Evolutionary conservation across 2,113 vertebrate species (phyloP).

Genomic region (Nannobrachium achirus): DNA sequence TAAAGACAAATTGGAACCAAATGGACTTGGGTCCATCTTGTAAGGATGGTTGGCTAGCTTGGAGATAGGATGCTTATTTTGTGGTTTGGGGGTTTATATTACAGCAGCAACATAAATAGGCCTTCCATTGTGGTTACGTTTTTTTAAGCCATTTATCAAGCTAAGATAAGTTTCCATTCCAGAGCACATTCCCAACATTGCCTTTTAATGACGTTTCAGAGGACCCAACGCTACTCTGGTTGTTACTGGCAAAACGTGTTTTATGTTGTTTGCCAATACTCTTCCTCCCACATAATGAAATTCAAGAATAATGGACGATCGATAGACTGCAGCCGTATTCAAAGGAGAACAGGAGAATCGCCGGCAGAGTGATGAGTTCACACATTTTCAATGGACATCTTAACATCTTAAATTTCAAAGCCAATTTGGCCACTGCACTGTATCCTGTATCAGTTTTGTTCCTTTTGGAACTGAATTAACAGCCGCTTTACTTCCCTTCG

Average conservation of each 20-base stretch:
- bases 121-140: no score
- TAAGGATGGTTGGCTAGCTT: no score
- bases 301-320: constrained; percentile 71
- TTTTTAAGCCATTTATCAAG: no score
- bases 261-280: constrained; percentile 62
- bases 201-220: no score
- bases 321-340: constrained; percentile 48
- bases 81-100: no score
- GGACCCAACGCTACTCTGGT: background rate
- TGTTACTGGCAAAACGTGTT: constrained; percentile 33
- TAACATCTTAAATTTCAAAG: constrained; percentile 65
- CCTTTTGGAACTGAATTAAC: constrained; percentile 68
- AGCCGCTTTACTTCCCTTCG: constrained; percentile 52
- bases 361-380: constrained; percentile 68
- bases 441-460: constrained; percentile 62
- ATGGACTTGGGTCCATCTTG: no score
- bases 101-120: no score
- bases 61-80: no score
- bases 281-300: constrained; percentile 69
- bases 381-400: constrained; percentile 67
- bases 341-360: constrained; percentile 53
- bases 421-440: constrained; percentile 49
- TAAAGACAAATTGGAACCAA: no score
- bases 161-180: no score
- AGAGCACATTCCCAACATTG: no score